Base-by-base conservation (phyloP, 2,888 invertebrate species). In the Shargacucullia verbasci region DNA sequence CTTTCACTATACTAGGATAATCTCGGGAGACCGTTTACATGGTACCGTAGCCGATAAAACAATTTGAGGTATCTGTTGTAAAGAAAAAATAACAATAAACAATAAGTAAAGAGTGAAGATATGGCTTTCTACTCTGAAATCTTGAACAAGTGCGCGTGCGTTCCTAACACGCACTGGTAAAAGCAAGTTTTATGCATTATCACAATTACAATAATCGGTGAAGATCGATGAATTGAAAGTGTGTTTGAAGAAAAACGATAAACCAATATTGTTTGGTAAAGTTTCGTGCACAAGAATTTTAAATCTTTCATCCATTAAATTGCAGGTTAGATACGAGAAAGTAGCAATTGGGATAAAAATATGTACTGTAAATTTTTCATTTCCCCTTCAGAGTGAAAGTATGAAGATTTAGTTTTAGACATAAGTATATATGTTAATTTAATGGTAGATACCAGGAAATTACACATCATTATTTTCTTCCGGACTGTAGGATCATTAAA, bases 271-370 rank as follows among this genome's bases (percentile, higher is more conserved):
- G 87, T 88, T 89, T 86, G 83, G 64, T 80, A 76, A 82, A 81
- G 82, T 84, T 87, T 79, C 83, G 84, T 80, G 80, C 77, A 81
- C 82, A 85, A 44, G 60, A 65, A 59, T 81, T 81, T 81, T 80
- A 79, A 85, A 84, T 81, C 81, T 80, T 69, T 84, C 83, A 85
- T 86, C 90, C 83, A 84, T 87, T 79, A 90, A 91, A 91, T 90
- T 90, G 89, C 83, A 87, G 82, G 86, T 90, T 85, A 86, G 79
- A 79, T 80, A 81, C 78, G 87, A 83, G 87, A 92, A 90, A 90
- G 90, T 88, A 83, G 80, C 78, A 73, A 83, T 82, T 82, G 83
- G 83, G 82, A 88, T 83, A 12, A 45, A 83, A 87, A 85, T 82
- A 67, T 78, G 74, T 78, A 74, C 74, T 78, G 80, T 73, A 84